Evolutionary conservation across 2,888 invertebrate genomes (phyloP).

Genomic region (Coelopa pilipes): DNA sequence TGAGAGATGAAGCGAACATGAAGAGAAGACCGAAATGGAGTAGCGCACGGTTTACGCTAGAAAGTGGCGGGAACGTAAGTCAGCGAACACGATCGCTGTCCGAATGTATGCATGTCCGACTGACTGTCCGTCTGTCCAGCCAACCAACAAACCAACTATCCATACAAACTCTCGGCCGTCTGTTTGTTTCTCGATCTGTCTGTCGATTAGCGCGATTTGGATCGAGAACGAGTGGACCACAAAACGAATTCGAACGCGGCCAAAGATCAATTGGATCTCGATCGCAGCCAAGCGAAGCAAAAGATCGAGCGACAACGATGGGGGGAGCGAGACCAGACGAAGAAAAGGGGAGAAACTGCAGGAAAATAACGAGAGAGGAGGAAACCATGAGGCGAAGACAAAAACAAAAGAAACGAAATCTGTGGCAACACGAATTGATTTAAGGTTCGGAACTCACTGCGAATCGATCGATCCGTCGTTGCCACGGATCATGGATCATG

Average conservation of each 20-base stretch:
- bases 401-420: not conserved
- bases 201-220: not conserved
- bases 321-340: no score
- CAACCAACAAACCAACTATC: no score
- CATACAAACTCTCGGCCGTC: no score
- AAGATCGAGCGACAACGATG: not conserved
- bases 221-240: constrained; percentile 3
- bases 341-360: not conserved
- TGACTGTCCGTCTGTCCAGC: no score
- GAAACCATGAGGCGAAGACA: not conserved
- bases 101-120: not conserved
- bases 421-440: no score
- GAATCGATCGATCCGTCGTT: no score
- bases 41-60: not conserved
- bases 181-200: no score
- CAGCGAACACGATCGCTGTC: not conserved
- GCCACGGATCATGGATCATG: no score
- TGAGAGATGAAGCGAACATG: no score
- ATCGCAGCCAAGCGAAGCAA: not conserved
- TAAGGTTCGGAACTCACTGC: no score
- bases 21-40: constrained; percentile 3
- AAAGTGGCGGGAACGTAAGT: constrained; percentile 7
- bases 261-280: not conserved
- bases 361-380: no score
- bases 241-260: not conserved